These are phyloP conservation scores for Glyphotaelius pellucidus DNA, from an alignment of 2,888 invertebrate genomes.

Conservation along the genomic window DNA sequence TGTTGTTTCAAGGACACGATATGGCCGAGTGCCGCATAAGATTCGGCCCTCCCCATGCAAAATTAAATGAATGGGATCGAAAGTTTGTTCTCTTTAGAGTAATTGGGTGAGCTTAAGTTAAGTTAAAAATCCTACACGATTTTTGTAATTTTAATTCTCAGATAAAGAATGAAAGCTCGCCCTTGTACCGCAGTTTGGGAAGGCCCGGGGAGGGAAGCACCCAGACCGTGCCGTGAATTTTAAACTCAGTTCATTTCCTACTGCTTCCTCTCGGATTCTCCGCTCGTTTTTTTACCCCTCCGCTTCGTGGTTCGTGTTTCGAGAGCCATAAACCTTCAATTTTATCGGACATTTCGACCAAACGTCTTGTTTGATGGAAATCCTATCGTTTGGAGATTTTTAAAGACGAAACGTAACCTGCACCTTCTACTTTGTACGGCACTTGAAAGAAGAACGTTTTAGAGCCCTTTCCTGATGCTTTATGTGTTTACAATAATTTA, in stretches of 20 bases:
- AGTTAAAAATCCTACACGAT: background rate
- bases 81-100: too few relatives aligned
- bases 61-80: too few relatives aligned
- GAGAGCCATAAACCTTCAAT: conserved; percentile 60
- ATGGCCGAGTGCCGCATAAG: too few relatives aligned
- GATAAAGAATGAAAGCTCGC: background rate
- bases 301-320: conserved; percentile 39
- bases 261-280: conserved; percentile 44
- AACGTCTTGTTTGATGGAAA: conserved; percentile 63
- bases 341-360: conserved; percentile 61
- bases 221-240: conserved; percentile 58
- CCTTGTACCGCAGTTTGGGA: background rate
- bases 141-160: background rate
- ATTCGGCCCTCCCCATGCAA: too few relatives aligned
- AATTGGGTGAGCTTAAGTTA: too few relatives aligned
- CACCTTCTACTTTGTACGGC: background rate
- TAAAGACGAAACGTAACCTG: background rate
- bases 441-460: background rate
- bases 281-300: conserved; percentile 31
- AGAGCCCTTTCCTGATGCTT: conserved; percentile 8
- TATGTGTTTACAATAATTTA: conserved; percentile 38
- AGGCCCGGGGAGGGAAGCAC: background rate
- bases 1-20: too few relatives aligned
- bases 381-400: conserved; percentile 57
- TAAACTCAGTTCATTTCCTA: conserved; percentile 59